Percentiles rank a stretch among this genome's conserved stretches.
phyloP scores from a whole-genome alignment of 2,113 vertebrate genomes.

The Sinocyclocheilus anophthalmus region DNA sequence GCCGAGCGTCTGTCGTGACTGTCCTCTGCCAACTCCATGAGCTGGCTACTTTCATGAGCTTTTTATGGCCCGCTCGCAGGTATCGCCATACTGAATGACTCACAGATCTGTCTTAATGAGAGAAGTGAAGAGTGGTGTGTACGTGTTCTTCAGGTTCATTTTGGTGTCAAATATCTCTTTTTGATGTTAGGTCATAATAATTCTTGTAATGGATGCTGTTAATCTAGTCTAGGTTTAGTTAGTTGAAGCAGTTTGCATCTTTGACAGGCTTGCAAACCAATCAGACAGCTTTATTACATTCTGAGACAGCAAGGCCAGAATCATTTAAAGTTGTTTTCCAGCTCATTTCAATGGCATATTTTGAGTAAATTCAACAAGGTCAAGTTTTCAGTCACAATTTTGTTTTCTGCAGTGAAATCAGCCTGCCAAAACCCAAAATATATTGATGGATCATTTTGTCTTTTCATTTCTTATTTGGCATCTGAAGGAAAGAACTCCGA shows the following conservation, averaged over 20 bases:
- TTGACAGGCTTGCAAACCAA: neutral
- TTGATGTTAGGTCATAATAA: neutral
- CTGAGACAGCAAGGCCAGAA: neutral
- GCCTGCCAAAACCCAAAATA: neutral
- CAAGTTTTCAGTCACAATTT: slow-evolving; percentile 1
- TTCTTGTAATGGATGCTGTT: neutral
- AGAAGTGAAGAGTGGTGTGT: neutral
- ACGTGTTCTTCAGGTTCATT: neutral
- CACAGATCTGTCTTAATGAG: slow-evolving; percentile 34
- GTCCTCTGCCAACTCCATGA: slow-evolving; percentile 47
- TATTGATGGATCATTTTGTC: slow-evolving; percentile 51
- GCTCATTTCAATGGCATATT: neutral
- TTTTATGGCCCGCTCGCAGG: slow-evolving; percentile 43
- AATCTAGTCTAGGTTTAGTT: neutral
- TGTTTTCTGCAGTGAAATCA: slow-evolving; percentile 23
- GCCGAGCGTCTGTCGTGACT: slow-evolving; percentile 35
- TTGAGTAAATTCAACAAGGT: slow-evolving; percentile 19
- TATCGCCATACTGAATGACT: slow-evolving; percentile 28
- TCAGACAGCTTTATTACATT: neutral
- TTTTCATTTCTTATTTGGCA: slow-evolving; percentile 38
- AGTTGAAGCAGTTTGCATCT: neutral
- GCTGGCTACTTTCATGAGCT: slow-evolving; percentile 36
- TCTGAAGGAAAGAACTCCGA: slow-evolving; percentile 4
- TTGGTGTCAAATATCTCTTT: neutral
- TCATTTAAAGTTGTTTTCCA: neutral